phyloP scores from a whole-genome alignment of 64 coral and sea anemone genomes.

The Porites australiensis region DNA sequence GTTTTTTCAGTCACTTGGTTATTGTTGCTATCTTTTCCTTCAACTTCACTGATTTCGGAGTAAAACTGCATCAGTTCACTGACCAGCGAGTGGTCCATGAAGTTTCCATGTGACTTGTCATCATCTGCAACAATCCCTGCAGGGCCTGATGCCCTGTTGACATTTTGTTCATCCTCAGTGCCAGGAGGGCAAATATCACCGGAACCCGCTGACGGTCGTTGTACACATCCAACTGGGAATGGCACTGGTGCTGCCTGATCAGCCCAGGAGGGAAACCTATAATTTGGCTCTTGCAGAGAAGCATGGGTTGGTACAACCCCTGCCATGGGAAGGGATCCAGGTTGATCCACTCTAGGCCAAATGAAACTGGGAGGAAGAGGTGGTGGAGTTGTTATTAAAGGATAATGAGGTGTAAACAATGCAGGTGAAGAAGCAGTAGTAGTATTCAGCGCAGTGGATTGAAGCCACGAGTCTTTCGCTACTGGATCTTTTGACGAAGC shows the following conservation, averaged over 20 bases:
- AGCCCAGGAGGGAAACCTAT: not conserved
- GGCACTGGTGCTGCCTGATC: not conserved
- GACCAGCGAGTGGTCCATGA: not conserved
- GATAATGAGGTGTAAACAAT: not conserved
- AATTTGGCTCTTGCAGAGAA: not conserved
- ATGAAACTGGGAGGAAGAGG: not conserved
- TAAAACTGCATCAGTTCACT: conserved; percentile 12
- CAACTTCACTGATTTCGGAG: not conserved
- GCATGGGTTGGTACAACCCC: not conserved
- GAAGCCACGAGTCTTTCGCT: not conserved
- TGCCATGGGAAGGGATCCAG: not conserved
- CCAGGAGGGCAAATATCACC: conserved; percentile 15
- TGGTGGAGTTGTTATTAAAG: too few relatives aligned
- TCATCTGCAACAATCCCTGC: not conserved
- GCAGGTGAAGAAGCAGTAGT: not conserved
- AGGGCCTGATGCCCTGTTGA: not conserved
- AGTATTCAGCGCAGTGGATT: not conserved
- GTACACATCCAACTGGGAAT: not conserved
- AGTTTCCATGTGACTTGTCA: not conserved
- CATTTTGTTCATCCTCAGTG: not conserved
- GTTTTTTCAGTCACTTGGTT: not conserved
- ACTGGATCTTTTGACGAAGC: not conserved
- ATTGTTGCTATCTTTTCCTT: not conserved
- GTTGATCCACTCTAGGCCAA: not conserved
- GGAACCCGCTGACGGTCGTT: not conserved